Evolutionary conservation across 2,888 invertebrate species (phyloP).

Genomic region (Mesorhabditis sp.): DNA sequence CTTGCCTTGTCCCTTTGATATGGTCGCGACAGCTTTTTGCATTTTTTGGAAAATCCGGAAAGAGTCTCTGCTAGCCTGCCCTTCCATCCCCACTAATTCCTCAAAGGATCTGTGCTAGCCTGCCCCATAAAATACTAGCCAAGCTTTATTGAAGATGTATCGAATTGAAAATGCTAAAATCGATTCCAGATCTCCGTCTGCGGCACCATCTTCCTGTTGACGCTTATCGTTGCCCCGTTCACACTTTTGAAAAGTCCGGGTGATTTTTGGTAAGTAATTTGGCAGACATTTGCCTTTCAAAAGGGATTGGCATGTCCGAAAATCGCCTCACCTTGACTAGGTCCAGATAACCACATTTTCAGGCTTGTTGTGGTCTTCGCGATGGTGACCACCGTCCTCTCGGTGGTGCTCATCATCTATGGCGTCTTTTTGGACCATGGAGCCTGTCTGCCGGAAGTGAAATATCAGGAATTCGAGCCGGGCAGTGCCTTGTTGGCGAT

Average conservation of each 20-base stretch:
- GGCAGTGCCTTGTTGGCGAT: slow-evolving; percentile 44
- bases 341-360: slow-evolving; percentile 5
- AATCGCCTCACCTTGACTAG: neutral
- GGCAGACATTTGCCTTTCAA: neutral
- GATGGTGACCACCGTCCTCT: slow-evolving; percentile 54
- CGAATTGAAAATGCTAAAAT: no score
- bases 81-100: no score
- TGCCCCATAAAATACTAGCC: no score
- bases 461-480: slow-evolving; percentile 33
- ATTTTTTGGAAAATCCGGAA: no score
- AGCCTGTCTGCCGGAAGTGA: slow-evolving; percentile 28
- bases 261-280: slow-evolving; percentile 48
- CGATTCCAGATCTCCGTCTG: neutral
- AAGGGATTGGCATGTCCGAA: neutral
- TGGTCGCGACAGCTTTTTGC: no score
- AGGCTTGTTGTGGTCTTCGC: slow-evolving; percentile 54
- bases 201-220: slow-evolving; percentile 33
- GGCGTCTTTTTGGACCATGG: slow-evolving; percentile 40
- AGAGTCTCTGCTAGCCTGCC: no score
- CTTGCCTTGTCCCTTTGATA: no score
- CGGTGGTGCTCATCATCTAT: slow-evolving; percentile 46
- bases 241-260: slow-evolving; percentile 54
- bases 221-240: slow-evolving; percentile 46
- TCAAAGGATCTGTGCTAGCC: no score
- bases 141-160: no score